Evolutionary conservation across 1,140 invertebrate genomes (phyloP), one percentile per base, ranked within the genome.

Genomic region (Drosophila serrata): DNA sequence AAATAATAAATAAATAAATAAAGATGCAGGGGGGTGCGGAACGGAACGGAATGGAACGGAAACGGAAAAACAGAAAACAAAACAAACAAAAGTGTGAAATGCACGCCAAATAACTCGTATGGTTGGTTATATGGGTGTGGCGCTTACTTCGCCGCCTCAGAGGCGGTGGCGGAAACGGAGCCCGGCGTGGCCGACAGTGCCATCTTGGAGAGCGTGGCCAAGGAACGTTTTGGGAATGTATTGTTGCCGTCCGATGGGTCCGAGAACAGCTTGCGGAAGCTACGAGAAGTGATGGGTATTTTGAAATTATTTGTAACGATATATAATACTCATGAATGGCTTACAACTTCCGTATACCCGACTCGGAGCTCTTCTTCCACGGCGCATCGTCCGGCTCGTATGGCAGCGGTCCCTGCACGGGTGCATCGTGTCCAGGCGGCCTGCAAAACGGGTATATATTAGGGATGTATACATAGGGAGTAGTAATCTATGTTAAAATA

Each of bases 341-440:
- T 96, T 95, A 99, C 98, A 99, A 98, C 95, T 98, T 98, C 81
- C 97, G 95, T 84, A 99, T 98, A 35, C 97, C 97, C 64, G 97
- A 97, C 93, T 97, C 96, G 13, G 95, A 95, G 82, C 94, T 94
- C 84, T 95, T 95, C 92, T 97, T 97, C 97, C 96, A 98, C 0
- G 97, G 96, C 72, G 99, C 99, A 93, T 99, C 98, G 81, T 98
- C 97, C 15, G 98, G 98, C 93, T 99, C 98, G 64, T 96, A 96
- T 57, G 98, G 98, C 77, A 99, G 95, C 27, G 98, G 98, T 15
- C 98, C 98, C 93, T 99, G 98, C 3, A 99, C 98, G 24, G 97
- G 97, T 33, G 96, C 95, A 86, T 98, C 97, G 42, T 97, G 96
- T 55, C 86, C 92, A 46, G 92, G 91, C 51, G 92, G 92, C 59